These are phyloP conservation scores for Oceanites oceanicus DNA, from an alignment of 2,113 vertebrate genomes.

Conservation along the genomic window DNA sequence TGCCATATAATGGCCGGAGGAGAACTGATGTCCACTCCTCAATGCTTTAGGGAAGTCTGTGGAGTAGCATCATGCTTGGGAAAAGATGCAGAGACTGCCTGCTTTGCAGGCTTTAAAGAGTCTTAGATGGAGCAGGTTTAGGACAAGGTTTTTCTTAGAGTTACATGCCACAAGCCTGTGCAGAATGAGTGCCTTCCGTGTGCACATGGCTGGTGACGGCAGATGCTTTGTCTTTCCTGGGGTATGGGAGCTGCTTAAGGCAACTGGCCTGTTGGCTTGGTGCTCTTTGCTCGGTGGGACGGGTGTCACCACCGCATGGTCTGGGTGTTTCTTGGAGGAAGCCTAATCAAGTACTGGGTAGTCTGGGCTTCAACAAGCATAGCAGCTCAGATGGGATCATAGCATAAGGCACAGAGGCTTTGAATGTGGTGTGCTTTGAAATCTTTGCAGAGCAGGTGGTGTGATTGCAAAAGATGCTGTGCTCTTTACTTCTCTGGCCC, in stretches of 20 bases:
- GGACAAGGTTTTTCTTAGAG: background rate
- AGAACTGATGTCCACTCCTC: background rate
- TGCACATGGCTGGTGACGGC: fast-evolving
- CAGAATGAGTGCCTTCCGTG: background rate
- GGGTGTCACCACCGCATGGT: background rate
- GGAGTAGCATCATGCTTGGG: fast-evolving
- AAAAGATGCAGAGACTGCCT: background rate
- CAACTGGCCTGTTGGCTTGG: background rate
- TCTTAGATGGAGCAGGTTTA: background rate
- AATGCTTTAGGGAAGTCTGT: background rate
- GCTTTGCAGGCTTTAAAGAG: background rate
- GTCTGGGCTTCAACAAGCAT: background rate
- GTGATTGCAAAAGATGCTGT: background rate
- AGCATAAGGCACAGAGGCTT: background rate
- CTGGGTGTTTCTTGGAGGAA: background rate
- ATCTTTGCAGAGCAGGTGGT: background rate
- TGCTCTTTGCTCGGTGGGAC: background rate
- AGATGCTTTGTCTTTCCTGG: background rate
- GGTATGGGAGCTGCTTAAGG: background rate
- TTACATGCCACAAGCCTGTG: background rate
- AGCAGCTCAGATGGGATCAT: background rate
- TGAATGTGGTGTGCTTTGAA: background rate
- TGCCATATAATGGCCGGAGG: background rate
- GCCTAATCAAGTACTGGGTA: no score
- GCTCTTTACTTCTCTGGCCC: background rate